Conservation (phyloP, 2,797 vertebrate species). For the Pseudomugil gertrudae region DNA sequence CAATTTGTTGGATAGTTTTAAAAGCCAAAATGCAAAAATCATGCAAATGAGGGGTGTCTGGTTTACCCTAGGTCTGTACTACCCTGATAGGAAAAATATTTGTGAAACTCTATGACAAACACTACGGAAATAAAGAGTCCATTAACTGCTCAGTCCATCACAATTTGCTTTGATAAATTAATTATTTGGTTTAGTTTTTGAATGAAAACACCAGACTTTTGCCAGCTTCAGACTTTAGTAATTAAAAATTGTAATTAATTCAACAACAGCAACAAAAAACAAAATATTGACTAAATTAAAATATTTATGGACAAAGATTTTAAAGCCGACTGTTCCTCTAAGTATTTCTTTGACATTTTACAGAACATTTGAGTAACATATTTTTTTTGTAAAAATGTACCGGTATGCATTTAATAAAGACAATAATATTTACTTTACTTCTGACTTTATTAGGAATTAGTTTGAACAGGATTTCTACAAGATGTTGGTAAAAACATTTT, state of each 20-base stretch:
- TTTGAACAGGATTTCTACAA: background rate
- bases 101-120: background rate
- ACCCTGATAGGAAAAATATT: background rate
- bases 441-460: background rate
- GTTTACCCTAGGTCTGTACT: background rate
- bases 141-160: background rate
- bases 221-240: too few species aligned
- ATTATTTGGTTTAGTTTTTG: too few species aligned
- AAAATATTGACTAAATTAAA: background rate
- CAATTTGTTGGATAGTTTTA: conserved; percentile 31
- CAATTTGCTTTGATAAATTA: too few species aligned
- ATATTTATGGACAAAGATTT: background rate
- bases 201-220: too few species aligned
- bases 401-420: background rate
- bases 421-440: background rate
- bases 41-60: background rate
- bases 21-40: conserved; percentile 22
- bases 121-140: background rate
- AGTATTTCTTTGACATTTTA: background rate
- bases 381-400: too few species aligned
- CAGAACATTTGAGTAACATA: conserved; percentile 1
- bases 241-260: background rate
- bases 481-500: background rate
- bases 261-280: background rate
- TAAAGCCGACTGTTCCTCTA: background rate